Percentiles rank a stretch among this genome's conserved stretches.
Evolutionary conservation across 2,797 vertebrate genomes (phyloP).

Genomic region (Lepilemur ruficaudatus): DNA sequence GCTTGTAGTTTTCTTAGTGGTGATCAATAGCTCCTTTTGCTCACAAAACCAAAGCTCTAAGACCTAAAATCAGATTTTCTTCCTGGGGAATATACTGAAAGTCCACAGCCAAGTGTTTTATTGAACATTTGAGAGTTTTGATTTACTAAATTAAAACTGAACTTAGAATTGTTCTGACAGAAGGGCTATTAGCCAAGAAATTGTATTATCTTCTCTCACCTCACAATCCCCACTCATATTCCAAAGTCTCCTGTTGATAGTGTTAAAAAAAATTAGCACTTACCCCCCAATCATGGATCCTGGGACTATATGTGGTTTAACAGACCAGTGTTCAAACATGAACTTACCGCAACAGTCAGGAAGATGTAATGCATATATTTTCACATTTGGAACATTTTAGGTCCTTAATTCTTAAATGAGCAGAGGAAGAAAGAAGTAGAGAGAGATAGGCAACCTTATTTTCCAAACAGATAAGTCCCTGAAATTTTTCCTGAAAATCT

Average conservation of each 20-base stretch:
- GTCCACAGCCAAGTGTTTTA: background rate
- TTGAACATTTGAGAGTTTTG: constrained; percentile 24
- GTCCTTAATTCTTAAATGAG: background rate
- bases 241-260: background rate
- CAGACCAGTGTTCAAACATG: background rate
- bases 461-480: background rate
- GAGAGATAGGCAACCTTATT: background rate
- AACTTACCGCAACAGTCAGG: background rate
- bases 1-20: background rate
- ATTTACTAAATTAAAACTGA: background rate
- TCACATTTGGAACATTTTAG: background rate
- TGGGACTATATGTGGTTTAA: background rate
- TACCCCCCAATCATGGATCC: background rate
- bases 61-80: background rate
- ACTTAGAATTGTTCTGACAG: constrained; percentile 5
- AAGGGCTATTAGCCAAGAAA: background rate
- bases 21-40: background rate
- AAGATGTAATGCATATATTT: background rate
- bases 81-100: background rate
- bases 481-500: constrained; percentile 1
- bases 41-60: background rate
- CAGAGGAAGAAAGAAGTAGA: background rate
- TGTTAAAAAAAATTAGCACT: constrained; percentile 4
- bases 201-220: background rate
- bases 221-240: background rate